Evolutionary conservation across 2,797 vertebrate genomes (phyloP).

Genomic region (Rhinophrynus dorsalis): DNA sequence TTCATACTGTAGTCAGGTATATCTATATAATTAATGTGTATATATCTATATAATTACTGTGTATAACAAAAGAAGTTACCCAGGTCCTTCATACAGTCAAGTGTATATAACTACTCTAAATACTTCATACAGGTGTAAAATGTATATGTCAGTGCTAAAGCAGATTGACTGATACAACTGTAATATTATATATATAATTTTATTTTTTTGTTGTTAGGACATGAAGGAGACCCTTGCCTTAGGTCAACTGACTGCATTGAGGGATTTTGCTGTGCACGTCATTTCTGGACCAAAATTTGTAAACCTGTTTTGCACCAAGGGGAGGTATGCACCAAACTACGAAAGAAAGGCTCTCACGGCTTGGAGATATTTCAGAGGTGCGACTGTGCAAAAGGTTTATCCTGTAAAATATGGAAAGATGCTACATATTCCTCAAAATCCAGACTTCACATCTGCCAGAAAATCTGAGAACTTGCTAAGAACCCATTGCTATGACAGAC

Average conservation of each 20-base stretch:
- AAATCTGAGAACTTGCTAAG: constrained; percentile 46
- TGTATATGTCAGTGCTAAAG: too few species aligned
- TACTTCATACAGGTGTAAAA: too few species aligned
- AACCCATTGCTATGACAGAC: constrained; percentile 34
- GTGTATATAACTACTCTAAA: too few species aligned
- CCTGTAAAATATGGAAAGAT: constrained; percentile 98
- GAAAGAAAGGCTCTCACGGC: constrained; percentile 93
- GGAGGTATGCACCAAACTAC: constrained; percentile 94
- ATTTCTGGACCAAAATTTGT: constrained; percentile 99
- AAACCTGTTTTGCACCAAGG: constrained; percentile 93
- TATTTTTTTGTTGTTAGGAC: constrained; percentile 68
- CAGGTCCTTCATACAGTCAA: too few species aligned
- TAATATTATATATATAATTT: not conserved
- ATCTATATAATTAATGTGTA: too few species aligned
- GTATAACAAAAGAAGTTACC: too few species aligned
- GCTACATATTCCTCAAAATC: constrained; percentile 96
- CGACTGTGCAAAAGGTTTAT: constrained; percentile 94
- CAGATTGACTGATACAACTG: not conserved
- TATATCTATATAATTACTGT: too few species aligned
- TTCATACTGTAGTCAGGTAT: too few species aligned
- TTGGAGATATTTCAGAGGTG: constrained; percentile 97
- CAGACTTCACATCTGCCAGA: constrained; percentile 96
- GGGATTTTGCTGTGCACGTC: constrained; percentile 93
- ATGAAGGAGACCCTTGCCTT: constrained; percentile 90
- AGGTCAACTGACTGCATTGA: constrained; percentile 92